phyloP scores from a whole-genome alignment of 2,113 vertebrate genomes.

The Rhynchomys soricoides region DNA sequence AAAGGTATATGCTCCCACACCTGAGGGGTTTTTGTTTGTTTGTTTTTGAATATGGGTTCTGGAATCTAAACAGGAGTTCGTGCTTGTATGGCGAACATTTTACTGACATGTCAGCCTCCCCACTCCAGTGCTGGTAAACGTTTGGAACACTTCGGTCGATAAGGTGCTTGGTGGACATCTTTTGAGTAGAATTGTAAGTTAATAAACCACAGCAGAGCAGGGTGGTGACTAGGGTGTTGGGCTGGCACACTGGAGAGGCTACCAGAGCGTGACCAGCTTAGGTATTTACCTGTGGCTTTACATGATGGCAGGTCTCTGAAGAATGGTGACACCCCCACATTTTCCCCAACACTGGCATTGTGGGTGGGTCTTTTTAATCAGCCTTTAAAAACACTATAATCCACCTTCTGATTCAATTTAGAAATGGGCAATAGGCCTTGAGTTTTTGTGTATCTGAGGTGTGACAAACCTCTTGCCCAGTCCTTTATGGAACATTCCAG shows the following conservation, averaged over 20 bases:
- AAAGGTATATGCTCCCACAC: neutral
- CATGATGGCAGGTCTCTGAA: neutral
- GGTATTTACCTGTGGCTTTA: accelerated
- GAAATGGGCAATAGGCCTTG: neutral
- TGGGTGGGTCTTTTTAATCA: accelerated
- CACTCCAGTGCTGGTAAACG: neutral
- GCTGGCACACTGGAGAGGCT: neutral
- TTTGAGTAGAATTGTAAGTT: neutral
- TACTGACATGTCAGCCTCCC: neutral
- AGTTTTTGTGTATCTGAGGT: neutral
- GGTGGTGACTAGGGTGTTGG: accelerated
- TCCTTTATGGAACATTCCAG: neutral
- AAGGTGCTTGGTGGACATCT: neutral
- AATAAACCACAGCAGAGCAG: accelerated
- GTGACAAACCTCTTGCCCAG: neutral
- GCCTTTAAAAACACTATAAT: neutral
- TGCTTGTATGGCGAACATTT: neutral
- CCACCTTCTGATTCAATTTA: neutral
- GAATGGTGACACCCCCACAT: neutral
- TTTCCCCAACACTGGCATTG: accelerated
- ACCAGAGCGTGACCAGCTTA: neutral
- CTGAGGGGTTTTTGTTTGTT: too few species aligned
- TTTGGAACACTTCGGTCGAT: neutral
- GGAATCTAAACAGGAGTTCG: neutral
- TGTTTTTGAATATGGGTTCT: neutral